Percentiles rank a stretch among this genome's conserved stretches.
These are phyloP conservation scores for Ifrita kowaldi DNA, from an alignment of 2,113 vertebrate species.

Conservation along the genomic window DNA sequence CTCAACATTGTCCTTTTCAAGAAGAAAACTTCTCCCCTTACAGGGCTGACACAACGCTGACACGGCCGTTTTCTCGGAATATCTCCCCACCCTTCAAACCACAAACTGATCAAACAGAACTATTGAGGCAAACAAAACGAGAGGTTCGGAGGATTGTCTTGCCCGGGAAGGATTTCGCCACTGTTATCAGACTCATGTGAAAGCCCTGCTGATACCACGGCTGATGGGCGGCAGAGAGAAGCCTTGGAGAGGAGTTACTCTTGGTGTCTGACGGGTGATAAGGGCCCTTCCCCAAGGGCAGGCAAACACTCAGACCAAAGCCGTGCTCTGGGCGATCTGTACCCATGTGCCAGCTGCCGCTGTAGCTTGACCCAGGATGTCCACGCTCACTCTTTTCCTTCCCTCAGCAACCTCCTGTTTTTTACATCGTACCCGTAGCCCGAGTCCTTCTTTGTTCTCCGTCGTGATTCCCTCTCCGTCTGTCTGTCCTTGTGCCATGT, in stretches of 20 bases:
- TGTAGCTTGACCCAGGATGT: too few relatives aligned
- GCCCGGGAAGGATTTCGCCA: not conserved
- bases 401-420: not conserved
- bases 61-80: not conserved
- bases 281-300: not conserved
- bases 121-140: not conserved
- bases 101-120: not conserved
- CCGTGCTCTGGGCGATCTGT: fast-evolving
- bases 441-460: not conserved
- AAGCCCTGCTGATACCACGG: not conserved
- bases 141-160: not conserved
- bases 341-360: not conserved
- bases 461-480: not conserved
- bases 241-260: not conserved
- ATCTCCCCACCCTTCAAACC: not conserved
- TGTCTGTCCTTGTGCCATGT: not conserved
- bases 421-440: not conserved
- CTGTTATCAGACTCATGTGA: not conserved
- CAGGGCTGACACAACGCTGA: not conserved
- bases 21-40: not conserved
- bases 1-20: not conserved
- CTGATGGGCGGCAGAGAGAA: not conserved
- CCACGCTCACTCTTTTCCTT: not conserved
- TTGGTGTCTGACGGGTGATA: fast-evolving
- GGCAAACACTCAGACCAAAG: not conserved